A percentile compares a stretch with the other conserved stretches of the same genome.
These are phyloP conservation scores for Tipula unca DNA, from an alignment of 2,888 invertebrate species.

Conservation along the genomic window DNA sequence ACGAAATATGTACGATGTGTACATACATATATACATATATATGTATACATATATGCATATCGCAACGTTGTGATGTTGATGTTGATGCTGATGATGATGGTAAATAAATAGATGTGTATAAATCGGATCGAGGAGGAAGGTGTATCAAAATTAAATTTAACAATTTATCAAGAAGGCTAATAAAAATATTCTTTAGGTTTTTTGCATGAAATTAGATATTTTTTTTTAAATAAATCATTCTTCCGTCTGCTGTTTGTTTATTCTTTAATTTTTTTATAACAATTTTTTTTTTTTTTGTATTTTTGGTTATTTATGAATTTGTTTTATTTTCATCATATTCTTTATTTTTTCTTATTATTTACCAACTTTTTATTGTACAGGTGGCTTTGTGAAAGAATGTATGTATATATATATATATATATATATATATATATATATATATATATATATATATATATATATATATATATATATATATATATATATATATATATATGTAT, in stretches of 20 bases:
- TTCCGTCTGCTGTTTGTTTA: slow-evolving; percentile 14
- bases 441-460: not conserved
- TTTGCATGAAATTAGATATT: slow-evolving; percentile 8
- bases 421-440: not conserved
- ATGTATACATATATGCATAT: not conserved
- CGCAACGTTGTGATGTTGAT: not conserved
- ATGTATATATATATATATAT: not conserved
- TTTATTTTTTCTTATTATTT: not conserved
- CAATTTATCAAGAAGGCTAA: slow-evolving; percentile 8
- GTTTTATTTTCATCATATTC: slow-evolving; percentile 14
- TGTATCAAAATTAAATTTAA: slow-evolving; percentile 8
- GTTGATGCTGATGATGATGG: not conserved
- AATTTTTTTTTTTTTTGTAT: not conserved
- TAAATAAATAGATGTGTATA: not conserved
- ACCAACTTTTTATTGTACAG: slow-evolving; percentile 8
- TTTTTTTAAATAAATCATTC: not conserved
- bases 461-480: not conserved
- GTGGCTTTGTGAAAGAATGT: not conserved
- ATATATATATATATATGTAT: not conserved
- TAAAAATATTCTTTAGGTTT: not conserved
- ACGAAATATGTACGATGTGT: not conserved
- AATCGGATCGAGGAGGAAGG: not conserved
- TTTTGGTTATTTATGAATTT: slow-evolving; percentile 14
- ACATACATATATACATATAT: not conserved
- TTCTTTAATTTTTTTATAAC: not conserved